A percentile compares a stretch with the other conserved stretches of the same genome.
Evolutionary conservation across 2,888 invertebrate species (phyloP).

Genomic region (Empis stercorea): DNA sequence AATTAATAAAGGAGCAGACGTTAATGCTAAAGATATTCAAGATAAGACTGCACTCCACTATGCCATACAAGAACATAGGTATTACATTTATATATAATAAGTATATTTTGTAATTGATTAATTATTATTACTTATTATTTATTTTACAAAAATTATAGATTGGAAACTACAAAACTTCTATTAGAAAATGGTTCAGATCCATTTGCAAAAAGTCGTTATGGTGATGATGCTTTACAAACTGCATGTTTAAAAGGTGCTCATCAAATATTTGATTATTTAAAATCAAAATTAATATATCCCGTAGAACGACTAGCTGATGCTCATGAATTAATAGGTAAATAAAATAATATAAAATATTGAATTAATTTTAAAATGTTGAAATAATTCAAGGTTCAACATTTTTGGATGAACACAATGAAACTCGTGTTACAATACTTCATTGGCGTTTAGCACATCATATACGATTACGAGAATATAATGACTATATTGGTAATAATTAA

Average conservation of each 20-base stretch:
- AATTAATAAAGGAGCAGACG: slow-evolving; percentile 64
- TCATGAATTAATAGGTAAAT: slow-evolving; percentile 63
- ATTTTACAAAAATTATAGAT: too few relatives aligned
- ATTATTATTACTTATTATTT: slow-evolving; percentile 3
- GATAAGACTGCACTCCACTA: slow-evolving; percentile 87
- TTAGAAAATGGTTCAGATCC: slow-evolving; percentile 71
- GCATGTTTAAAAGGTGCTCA: slow-evolving; percentile 70
- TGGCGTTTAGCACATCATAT: slow-evolving; percentile 72
- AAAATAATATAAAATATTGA: not conserved
- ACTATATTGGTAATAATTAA: slow-evolving; percentile 24
- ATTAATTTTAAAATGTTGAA: too few relatives aligned
- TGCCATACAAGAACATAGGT: slow-evolving; percentile 73
- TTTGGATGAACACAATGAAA: slow-evolving; percentile 76
- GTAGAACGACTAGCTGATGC: slow-evolving; percentile 67
- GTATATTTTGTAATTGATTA: not conserved
- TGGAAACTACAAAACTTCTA: slow-evolving; percentile 71
- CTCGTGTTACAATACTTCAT: slow-evolving; percentile 51
- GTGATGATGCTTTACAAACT: slow-evolving; percentile 80
- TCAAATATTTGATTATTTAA: slow-evolving; percentile 57
- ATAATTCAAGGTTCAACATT: slow-evolving; percentile 66
- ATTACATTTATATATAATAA: slow-evolving; percentile 1
- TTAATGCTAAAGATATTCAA: slow-evolving; percentile 80
- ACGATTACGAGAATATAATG: slow-evolving; percentile 34
- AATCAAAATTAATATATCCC: slow-evolving; percentile 46
- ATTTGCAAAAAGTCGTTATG: slow-evolving; percentile 58